A percentile compares a stretch with the other conserved stretches of the same genome.
These are phyloP conservation scores for Drosophila falleni DNA, from an alignment of 2,888 invertebrate genomes.

Conservation along the genomic window DNA sequence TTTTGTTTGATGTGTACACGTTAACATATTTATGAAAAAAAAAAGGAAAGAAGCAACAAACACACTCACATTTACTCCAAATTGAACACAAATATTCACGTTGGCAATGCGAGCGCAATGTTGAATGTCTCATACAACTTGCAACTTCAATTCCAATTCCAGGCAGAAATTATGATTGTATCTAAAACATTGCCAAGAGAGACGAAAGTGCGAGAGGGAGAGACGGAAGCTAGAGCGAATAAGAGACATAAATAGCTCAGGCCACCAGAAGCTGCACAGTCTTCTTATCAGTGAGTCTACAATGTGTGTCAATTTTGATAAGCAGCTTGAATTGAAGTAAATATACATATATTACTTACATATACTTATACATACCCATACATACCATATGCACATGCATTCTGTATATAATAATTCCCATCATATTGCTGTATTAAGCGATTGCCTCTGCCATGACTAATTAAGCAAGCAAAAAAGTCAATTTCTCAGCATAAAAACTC, in stretches of 20 bases:
- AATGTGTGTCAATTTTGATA: constrained; percentile 75
- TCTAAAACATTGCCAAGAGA: constrained; percentile 2
- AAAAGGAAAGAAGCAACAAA: neutral
- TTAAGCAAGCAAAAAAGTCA: constrained; percentile 68
- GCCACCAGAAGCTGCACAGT: constrained; percentile 45
- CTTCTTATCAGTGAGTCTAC: constrained; percentile 41
- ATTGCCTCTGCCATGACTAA: constrained; percentile 65
- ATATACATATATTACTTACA: constrained; percentile 15
- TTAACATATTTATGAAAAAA: constrained; percentile 47
- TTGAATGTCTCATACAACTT: constrained; percentile 15
- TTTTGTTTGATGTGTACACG: constrained; percentile 56
- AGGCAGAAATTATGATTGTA: constrained; percentile 2
- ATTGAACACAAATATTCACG: constrained; percentile 14
- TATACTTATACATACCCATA: neutral
- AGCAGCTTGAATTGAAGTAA: constrained; percentile 35
- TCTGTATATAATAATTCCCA: constrained; percentile 6
- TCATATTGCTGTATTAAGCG: constrained; percentile 8
- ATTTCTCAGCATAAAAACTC: constrained; percentile 72
- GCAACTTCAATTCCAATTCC: neutral
- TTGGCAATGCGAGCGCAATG: constrained; percentile 13
- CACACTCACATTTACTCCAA: constrained; percentile 11
- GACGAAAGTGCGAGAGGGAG: neutral
- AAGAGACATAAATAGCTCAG: neutral
- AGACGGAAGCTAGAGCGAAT: neutral
- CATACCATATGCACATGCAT: neutral